Evolutionary conservation across 2,797 vertebrate genomes (phyloP).

Genomic region (Pantherophis alleghaniensis): DNA sequence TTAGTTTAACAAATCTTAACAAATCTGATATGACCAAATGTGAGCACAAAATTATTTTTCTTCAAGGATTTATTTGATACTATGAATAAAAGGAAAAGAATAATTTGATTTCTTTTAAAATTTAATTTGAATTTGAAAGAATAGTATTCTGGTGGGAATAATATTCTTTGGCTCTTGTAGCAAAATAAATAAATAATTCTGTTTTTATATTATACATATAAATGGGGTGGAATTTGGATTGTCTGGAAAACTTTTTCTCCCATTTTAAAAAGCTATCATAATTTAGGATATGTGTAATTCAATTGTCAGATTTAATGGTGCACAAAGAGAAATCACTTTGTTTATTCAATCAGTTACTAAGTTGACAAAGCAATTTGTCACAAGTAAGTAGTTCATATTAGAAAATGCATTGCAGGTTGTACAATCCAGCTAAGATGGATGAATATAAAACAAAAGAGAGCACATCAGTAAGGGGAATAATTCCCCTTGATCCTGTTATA

Average conservation of each 20-base stretch:
- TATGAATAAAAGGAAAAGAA: neutral
- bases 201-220: constrained; percentile 6
- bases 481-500: constrained; percentile 5
- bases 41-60: neutral
- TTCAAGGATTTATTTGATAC: neutral
- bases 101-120: neutral
- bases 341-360: neutral
- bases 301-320: constrained; percentile 4
- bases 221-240: neutral
- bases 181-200: neutral
- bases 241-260: neutral
- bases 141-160: neutral
- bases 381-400: neutral
- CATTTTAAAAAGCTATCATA: constrained; percentile 1
- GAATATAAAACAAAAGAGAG: neutral
- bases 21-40: neutral
- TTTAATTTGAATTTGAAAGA: constrained; percentile 13
- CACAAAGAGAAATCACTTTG: neutral
- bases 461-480: neutral
- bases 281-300: neutral
- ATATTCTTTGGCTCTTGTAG: neutral
- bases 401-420: neutral
- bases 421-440: neutral
- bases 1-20: neutral
- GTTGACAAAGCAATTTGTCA: neutral